Evolutionary conservation across 1,140 invertebrate species (phyloP).

Genomic region (Orchesella cincta): DNA sequence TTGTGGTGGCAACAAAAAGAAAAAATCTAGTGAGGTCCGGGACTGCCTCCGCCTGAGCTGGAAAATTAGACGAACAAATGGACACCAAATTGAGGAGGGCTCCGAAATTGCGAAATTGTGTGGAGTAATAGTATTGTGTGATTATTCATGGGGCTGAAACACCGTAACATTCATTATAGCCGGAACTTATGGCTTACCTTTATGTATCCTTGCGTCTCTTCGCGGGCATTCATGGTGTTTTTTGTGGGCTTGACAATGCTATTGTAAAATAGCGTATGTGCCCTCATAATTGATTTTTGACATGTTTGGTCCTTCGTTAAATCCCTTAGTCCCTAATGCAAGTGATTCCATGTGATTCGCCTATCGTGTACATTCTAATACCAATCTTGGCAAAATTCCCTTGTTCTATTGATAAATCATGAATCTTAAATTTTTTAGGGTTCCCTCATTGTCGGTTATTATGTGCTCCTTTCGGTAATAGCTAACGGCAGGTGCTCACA

Average conservation of each 20-base stretch:
- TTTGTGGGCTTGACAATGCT: too few species aligned
- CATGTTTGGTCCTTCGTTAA: not conserved
- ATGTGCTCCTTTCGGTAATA: constrained; percentile 44
- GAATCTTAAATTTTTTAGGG: not conserved
- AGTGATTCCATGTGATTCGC: too few species aligned
- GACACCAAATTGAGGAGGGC: not conserved
- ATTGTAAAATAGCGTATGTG: not conserved
- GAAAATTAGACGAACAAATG: not conserved
- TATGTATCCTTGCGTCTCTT: not conserved
- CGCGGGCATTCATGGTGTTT: not conserved
- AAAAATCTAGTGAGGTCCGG: not conserved
- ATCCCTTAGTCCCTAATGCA: not conserved
- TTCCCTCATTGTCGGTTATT: constrained; percentile 16
- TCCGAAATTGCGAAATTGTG: not conserved
- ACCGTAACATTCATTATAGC: constrained; percentile 18
- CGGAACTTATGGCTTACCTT: not conserved
- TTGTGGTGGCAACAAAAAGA: not conserved
- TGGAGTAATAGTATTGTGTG: constrained; percentile 28
- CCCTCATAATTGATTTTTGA: not conserved
- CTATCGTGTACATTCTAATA: too few species aligned
- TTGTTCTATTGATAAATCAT: too few species aligned
- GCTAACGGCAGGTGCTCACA: constrained; percentile 66
- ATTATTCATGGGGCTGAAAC: constrained; percentile 8
- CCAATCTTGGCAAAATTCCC: too few species aligned
- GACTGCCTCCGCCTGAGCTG: not conserved